Evolutionary conservation across 2,113 vertebrate genomes (phyloP).

Genomic region (Semnornis frantzii): DNA sequence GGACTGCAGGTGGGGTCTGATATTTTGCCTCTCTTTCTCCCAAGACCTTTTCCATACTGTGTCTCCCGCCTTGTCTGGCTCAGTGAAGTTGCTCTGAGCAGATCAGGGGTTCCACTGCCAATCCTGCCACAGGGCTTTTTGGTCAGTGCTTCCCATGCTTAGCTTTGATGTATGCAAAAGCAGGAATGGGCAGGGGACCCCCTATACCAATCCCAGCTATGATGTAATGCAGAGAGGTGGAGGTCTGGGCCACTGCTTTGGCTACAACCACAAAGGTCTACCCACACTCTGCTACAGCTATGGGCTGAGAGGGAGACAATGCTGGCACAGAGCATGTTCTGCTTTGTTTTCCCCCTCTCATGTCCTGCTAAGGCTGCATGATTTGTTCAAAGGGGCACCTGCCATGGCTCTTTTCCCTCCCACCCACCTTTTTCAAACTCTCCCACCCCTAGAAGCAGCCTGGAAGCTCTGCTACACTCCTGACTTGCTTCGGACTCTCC

Average conservation of each 20-base stretch:
- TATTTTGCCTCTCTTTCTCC: not conserved
- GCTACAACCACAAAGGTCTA: not conserved
- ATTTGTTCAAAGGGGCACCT: not conserved
- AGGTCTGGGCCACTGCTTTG: not conserved
- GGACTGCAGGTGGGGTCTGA: too few relatives aligned
- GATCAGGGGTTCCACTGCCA: not conserved
- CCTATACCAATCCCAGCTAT: not conserved
- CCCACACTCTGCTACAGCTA: not conserved
- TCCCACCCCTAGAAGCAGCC: rapidly evolving
- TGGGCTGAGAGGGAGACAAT: not conserved
- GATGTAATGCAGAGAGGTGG: rapidly evolving
- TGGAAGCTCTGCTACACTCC: not conserved
- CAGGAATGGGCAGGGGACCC: not conserved
- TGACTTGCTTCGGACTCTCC: not conserved
- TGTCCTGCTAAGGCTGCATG: not conserved
- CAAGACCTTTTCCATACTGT: not conserved
- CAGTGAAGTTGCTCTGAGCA: not conserved
- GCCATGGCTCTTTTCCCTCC: not conserved
- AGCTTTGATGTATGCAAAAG: not conserved
- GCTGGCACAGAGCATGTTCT: not conserved
- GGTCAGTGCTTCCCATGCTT: not conserved
- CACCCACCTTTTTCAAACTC: not conserved
- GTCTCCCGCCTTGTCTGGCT: not conserved
- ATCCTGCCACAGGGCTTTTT: rapidly evolving
- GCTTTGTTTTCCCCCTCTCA: not conserved